Evolutionary conservation across 2,888 invertebrate species (phyloP), one percentile per base, ranked within the genome.

Genomic region (Eupeodes latifasciatus): DNA sequence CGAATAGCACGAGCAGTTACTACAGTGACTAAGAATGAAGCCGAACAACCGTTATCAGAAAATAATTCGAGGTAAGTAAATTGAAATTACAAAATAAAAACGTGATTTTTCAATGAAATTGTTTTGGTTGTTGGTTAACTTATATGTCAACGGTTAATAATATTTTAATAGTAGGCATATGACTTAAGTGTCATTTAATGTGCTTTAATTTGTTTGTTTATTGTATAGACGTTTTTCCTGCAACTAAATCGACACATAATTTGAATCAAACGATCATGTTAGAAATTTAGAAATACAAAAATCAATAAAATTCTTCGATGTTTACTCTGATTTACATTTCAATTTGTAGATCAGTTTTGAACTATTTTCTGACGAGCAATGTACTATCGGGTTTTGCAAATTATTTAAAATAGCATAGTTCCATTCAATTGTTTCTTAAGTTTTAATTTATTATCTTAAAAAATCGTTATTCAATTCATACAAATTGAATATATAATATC

Each of bases 1-100:
- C 92, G 94, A 83, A 93, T 93, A 91, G 91, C 93, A 90, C 91
- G 94, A 91, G 92, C 93, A 85, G 92, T 93, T 82, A 93, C 93
- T 90, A 92, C 93, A 88, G 92, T 93, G 79, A 92, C 93, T 88
- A 94, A 94, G 90, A 93, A 92, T 92, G 93, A 93, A 90, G 91
- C 91, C 90, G 94, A 93, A 91, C 92, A 93, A 89, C 93, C 94
- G 80, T 91, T 94, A 90, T 92, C 93, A 87, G 92, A 92, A 89
- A 92, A 92, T 91, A 93, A 91, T 14, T 19, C 71, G 91, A 89
- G 91, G 91, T 91, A 72, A 90, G 89, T 89, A 27, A 27, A 34
- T 6, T 57, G n/a, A n/a, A 53, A 47, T 53, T 61, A 61, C 5
- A 51, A 55, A 14, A 6, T 16, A 47, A 16, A 64, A 47, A 74